Conservation (phyloP, 2,113 vertebrate genomes). For the Dicentrarchus labrax region DNA sequence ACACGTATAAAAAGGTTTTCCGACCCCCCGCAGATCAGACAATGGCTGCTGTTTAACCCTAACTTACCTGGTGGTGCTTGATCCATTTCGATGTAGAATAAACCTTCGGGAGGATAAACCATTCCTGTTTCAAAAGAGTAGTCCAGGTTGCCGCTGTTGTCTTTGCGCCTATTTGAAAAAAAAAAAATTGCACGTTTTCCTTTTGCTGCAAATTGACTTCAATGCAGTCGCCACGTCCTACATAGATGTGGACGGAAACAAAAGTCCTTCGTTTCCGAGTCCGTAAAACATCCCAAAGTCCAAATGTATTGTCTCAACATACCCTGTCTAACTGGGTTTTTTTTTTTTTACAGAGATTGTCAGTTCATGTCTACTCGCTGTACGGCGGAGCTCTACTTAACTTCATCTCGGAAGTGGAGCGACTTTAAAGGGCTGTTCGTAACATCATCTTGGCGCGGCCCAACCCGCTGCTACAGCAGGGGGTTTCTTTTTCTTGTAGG, state of each 20-base stretch:
- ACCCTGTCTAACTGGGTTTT: conserved; percentile 26
- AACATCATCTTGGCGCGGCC: conserved; percentile 70
- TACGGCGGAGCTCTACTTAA: conserved; percentile 53
- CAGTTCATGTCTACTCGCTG: background rate
- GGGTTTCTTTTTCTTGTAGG: background rate
- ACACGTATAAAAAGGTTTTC: background rate
- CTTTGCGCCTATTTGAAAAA: background rate
- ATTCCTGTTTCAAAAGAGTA: conserved; percentile 77
- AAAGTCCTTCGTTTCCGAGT: conserved; percentile 38
- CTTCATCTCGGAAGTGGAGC: conserved; percentile 74
- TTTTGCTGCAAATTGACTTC: conserved; percentile 33
- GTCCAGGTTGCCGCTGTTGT: conserved; percentile 66
- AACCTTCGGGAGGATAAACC: conserved; percentile 80
- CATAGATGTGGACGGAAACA: conserved; percentile 22
- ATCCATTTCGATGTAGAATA: conserved; percentile 85
- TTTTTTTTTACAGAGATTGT: conserved; percentile 16
- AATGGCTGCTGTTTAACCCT: conserved; percentile 76
- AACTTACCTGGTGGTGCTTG: conserved; percentile 82
- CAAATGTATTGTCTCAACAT: conserved; percentile 35
- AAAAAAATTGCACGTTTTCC: conserved; percentile 38
- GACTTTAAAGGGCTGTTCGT: conserved; percentile 79
- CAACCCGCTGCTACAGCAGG: conserved; percentile 2
- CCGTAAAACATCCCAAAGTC: conserved; percentile 46
- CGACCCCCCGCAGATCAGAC: conserved; percentile 54
- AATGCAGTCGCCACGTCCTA: conserved; percentile 55